Evolutionary conservation across 2,888 invertebrate genomes (phyloP), one percentile per base, ranked within the genome.

Genomic region (Artemia sp.): DNA sequence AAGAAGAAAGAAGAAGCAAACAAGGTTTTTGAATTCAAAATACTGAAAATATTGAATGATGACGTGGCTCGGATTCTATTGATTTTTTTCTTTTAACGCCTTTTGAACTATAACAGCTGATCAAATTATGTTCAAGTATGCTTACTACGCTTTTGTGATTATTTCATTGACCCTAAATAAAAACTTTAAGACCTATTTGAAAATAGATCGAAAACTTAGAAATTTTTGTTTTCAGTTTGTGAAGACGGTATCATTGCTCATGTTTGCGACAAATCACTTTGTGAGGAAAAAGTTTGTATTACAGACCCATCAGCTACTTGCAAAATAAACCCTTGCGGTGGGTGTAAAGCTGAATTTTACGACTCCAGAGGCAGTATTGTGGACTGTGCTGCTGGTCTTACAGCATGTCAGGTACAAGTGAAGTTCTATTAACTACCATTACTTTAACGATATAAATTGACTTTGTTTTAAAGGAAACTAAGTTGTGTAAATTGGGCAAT

Each of bases 301-400:
- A 74, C 75, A 24, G 72, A 77, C 69, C 77, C 77, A 3, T 72
- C 72, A 11, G 78, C 78, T 68, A 73, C 73, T 50, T 78, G 78
- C 69, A 74, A 76, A 14, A 74, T 78, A 19, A 75, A 77, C 72
- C 77, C 78, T 1, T 78, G 78, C 72, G 77, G 76, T 12, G 76
- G 77, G 3, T 78, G 78, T 71, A 72, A 73, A 12, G 73, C 73
- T 51, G 74, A 74, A 53, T 78, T 77, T 73, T 76, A 74, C 52
- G 74, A 75, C 69, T 72, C 73, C 67, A 76, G 75, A 69, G 71
- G 71, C 38, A 51, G 74, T 5, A 72, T 72, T 66, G 76, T 78
- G 7, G 72, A 76, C 72, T 78, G 78, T 70, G 73, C 74, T 72
- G 70, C 73, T 71, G 74, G 75, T 64, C 70, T 73, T 50, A 74